Conservation (phyloP, 2,888 invertebrate species). For the Cerastis leucographa region DNA sequence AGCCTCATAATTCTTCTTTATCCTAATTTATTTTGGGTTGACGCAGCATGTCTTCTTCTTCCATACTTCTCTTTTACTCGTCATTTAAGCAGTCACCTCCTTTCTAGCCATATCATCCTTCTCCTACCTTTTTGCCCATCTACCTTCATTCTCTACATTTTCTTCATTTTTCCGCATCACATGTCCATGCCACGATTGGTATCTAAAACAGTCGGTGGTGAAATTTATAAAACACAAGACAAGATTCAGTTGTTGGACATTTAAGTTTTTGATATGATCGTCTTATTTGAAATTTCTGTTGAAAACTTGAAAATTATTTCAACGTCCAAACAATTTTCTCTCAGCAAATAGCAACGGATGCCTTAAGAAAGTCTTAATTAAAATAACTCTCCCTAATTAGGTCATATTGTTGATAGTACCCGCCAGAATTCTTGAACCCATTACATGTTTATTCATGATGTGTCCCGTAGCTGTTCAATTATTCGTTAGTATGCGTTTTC, state of each 20-base stretch:
- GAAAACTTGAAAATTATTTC: neutral
- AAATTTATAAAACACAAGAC: neutral
- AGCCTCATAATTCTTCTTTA: no score
- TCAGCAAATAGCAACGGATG: conserved; percentile 13
- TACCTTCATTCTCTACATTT: no score
- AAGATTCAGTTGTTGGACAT: neutral
- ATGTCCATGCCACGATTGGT: no score
- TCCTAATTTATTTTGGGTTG: no score
- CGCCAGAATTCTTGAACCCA: conserved; percentile 40
- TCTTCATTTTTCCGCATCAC: no score
- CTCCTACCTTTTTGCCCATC: no score
- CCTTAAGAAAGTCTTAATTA: conserved; percentile 41
- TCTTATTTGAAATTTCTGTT: neutral
- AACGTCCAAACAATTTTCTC: neutral
- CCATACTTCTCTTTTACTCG: no score
- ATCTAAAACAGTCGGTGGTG: no score
- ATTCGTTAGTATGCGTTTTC: conserved; percentile 60
- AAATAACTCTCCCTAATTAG: conserved; percentile 45
- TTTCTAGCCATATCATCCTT: no score
- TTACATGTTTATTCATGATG: conserved; percentile 65
- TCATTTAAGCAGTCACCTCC: no score
- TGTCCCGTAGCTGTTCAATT: conserved; percentile 54
- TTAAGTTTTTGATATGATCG: neutral
- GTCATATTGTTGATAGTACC: conserved; percentile 38
- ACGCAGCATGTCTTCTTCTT: no score